Evolutionary conservation across 2,888 invertebrate species (phyloP).

Genomic region (Tolmerus cingulatus): DNA sequence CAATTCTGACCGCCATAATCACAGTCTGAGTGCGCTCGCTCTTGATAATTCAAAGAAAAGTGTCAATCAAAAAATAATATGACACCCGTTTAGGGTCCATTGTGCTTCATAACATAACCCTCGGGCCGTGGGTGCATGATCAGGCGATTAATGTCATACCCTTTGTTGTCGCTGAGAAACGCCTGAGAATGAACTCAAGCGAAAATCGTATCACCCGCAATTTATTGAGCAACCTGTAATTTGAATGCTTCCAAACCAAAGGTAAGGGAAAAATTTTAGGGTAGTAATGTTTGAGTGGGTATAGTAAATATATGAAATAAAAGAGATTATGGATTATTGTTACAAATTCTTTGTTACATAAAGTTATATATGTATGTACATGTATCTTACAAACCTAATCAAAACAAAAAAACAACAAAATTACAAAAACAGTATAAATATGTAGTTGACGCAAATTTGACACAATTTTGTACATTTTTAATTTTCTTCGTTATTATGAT

Average conservation of each 20-base stretch:
- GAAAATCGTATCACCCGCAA: background rate
- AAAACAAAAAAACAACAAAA: background rate
- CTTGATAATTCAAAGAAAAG: constrained; percentile 32
- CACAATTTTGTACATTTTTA: background rate
- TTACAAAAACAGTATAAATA: background rate
- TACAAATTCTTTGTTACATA: background rate
- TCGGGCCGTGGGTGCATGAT: background rate
- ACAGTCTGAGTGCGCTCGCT: background rate
- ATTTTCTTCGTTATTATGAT: no score
- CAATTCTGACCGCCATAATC: background rate
- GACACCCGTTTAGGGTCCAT: constrained; percentile 42
- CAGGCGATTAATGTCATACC: constrained; percentile 10
- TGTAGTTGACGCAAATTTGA: background rate
- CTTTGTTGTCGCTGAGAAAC: background rate
- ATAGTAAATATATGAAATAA: background rate
- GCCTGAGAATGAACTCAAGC: background rate
- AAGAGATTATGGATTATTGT: background rate
- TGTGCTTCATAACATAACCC: background rate
- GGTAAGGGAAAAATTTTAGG: background rate
- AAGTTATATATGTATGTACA: no score
- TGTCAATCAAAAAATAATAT: constrained; percentile 46
- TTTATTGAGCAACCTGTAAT: background rate
- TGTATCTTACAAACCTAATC: no score
- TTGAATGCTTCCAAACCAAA: background rate
- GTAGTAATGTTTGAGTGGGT: background rate